A percentile compares a stretch with the other conserved stretches of the same genome.
These are phyloP conservation scores for Chymomyza procnemis DNA, from an alignment of 2,888 invertebrate genomes.

Conservation along the genomic window DNA sequence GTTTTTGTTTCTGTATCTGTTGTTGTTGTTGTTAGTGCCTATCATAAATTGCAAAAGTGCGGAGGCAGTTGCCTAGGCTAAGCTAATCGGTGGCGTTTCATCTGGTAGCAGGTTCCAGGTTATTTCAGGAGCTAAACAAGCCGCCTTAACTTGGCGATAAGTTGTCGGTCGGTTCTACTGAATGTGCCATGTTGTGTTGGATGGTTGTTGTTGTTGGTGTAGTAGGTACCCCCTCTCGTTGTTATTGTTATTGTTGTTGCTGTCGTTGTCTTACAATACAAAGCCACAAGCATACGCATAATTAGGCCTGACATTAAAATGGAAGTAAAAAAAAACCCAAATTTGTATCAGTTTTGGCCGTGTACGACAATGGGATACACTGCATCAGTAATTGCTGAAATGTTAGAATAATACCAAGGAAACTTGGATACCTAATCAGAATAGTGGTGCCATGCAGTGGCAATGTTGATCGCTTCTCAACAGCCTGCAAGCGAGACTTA, in stretches of 20 bases:
- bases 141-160: conserved; percentile 2
- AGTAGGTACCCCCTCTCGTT: conserved; percentile 8
- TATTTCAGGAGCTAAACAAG: background rate
- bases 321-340: conserved; percentile 29
- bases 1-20: conserved; percentile 27
- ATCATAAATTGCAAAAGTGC: conserved; percentile 60
- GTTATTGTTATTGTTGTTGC: conserved; percentile 11
- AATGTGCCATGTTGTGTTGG: background rate
- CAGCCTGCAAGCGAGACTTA: no score
- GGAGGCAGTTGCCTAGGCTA: conserved; percentile 49
- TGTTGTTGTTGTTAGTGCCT: conserved; percentile 62
- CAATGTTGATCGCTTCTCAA: no score
- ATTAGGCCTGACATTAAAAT: conserved; percentile 53
- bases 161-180: conserved; percentile 18
- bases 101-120: conserved; percentile 34
- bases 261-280: background rate
- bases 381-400: no score
- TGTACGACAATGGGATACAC: no score
- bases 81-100: conserved; percentile 68
- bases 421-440: no score
- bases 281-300: conserved; percentile 54
- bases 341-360: no score
- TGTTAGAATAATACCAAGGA: no score
- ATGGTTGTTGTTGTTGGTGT: conserved; percentile 10
- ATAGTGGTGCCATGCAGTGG: no score